Base-by-base conservation (phyloP, 1,140 invertebrate genomes). In the Alviniconcha marisindica region DNA sequence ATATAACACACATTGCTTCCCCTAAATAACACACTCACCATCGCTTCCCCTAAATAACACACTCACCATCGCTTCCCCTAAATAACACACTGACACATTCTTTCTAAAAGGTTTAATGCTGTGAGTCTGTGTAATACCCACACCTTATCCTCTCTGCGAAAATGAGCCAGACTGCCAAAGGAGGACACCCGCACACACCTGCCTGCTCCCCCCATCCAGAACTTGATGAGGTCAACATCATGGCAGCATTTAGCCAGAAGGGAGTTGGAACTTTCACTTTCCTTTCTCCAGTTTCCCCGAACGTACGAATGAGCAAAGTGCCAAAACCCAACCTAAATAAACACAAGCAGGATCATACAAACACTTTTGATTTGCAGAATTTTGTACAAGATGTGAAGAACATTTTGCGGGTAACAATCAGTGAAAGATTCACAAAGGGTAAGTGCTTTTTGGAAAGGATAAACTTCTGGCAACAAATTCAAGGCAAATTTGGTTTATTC, bases 271-370 rank as follows among this genome's bases (percentile, higher is more conserved):
- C 93, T 94, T 1, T 86, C 76, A 4, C 81, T 85, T 84, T 92
- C 91, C 73, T 93, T 93, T n/a, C 89, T 78, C 94, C 94, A 94
- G 84, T 94, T 94, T 12, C 94, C 94, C 82, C 93, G 88, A 7
- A 94, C 93, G 90, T 90, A 94, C 14, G 92, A 94, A 87, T 94
- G 94, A 7, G 93, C 93, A 92, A 94, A 94, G 86, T 94, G 94
- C 92, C 92, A 94, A 83, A 90, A 94, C 60, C 94, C 94, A 76
- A 94, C 91, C 91, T 92, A 81, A 12, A 89, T 90, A 93, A 81
- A 88, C 15, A 85, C 66, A 74, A 21, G 18, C 21, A 74, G 21
- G 24, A 63, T 12, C 71, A 94, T 80, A 85, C 93, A 93, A 87
- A 86, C n/a, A n/a, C n/a, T n/a, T n/a, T n/a, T n/a, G n/a, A n/a